Percentiles rank a stretch among this genome's conserved stretches.
Conservation (phyloP, 1,140 invertebrate species). For the Drosophila lowei region DNA sequence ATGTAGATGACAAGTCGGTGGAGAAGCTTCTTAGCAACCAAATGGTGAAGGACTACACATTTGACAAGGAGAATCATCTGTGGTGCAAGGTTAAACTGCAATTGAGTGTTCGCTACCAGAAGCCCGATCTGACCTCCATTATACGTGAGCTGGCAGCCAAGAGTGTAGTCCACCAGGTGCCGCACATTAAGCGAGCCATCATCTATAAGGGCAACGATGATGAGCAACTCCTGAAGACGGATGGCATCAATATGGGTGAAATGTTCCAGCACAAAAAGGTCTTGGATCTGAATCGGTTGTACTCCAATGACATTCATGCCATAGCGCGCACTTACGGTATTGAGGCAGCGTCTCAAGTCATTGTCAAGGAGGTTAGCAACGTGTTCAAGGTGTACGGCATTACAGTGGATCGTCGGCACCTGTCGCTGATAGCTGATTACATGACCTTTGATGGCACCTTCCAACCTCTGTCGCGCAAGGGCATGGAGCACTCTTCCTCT, state of each 20-base stretch:
- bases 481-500: slow-evolving; percentile 94
- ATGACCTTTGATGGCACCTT: slow-evolving; percentile 98
- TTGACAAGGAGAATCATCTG: slow-evolving; percentile 88
- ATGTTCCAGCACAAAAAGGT: slow-evolving; percentile 92
- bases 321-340: slow-evolving; percentile 96
- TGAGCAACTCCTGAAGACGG: slow-evolving; percentile 91
- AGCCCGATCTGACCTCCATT: slow-evolving; percentile 91
- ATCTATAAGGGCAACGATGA: slow-evolving; percentile 86
- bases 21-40: slow-evolving; percentile 83
- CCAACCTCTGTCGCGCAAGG: slow-evolving; percentile 94
- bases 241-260: slow-evolving; percentile 96
- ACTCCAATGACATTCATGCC: slow-evolving; percentile 97
- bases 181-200: slow-evolving; percentile 92
- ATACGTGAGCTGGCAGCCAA: slow-evolving; percentile 89
- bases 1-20: slow-evolving; percentile 84
- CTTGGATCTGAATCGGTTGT: slow-evolving; percentile 93
- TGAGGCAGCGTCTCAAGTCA: slow-evolving; percentile 95
- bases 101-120: slow-evolving; percentile 87
- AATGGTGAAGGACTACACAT: slow-evolving; percentile 87
- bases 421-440: slow-evolving; percentile 97
- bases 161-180: slow-evolving; percentile 91
- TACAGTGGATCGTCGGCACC: slow-evolving; percentile 95
- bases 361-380: slow-evolving; percentile 95
- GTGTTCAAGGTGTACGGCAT: slow-evolving; percentile 99
- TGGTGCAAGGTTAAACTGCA: slow-evolving; percentile 90